These are phyloP conservation scores for Falco berigora DNA, from an alignment of 2,797 vertebrate genomes.

Conservation along the genomic window DNA sequence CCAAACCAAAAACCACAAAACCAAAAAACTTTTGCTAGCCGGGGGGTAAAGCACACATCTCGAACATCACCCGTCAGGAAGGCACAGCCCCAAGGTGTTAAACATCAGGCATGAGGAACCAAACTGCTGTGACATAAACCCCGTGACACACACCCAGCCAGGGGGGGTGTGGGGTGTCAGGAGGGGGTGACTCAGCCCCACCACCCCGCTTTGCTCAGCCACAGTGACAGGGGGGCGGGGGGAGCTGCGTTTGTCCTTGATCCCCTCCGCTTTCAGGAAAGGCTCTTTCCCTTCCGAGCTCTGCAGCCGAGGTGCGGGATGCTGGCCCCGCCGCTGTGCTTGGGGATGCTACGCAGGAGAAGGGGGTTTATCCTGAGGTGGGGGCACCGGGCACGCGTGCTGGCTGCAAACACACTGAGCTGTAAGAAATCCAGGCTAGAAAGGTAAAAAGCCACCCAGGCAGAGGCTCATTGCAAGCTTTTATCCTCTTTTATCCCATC, in stretches of 20 bases:
- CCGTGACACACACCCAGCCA: neutral
- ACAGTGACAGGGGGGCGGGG: neutral
- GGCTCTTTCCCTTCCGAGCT: neutral
- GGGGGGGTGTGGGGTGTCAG: neutral
- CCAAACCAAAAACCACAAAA: neutral
- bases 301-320: neutral
- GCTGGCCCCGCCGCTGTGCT: rapidly evolving
- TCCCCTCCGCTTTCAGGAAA: neutral
- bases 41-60: rapidly evolving
- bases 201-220: neutral
- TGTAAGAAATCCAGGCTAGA: neutral
- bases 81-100: neutral
- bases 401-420: neutral
- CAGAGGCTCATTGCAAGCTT: neutral
- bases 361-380: neutral
- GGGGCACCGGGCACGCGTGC: too few species aligned
- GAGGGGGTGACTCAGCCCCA: neutral
- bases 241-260: neutral
- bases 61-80: neutral
- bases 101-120: neutral
- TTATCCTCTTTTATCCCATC: neutral
- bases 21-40: neutral
- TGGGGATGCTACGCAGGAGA: neutral
- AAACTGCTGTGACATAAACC: neutral
- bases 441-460: neutral